A percentile compares a stretch with the other conserved stretches of the same genome.
Conservation (phyloP, 2,113 vertebrate species). For the Coryphaenoides rupestris region DNA sequence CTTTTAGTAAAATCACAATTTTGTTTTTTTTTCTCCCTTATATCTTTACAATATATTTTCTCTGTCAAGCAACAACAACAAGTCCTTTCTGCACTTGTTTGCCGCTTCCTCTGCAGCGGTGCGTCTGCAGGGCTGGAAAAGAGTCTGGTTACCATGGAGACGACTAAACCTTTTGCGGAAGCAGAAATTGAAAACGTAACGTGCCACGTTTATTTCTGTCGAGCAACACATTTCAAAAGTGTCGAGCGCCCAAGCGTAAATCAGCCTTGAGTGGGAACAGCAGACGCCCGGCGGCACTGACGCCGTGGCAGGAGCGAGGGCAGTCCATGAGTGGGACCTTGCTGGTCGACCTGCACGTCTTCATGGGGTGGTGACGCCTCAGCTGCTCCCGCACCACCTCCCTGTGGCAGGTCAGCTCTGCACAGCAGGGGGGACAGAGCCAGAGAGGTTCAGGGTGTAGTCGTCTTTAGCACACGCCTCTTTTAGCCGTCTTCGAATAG, state of each 20-base stretch:
- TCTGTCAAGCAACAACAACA: slow-evolving; percentile 65
- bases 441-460: background rate
- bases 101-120: slow-evolving; percentile 43
- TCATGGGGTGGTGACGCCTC: slow-evolving; percentile 82
- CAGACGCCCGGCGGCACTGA: slow-evolving; percentile 73
- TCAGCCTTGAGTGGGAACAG: slow-evolving; percentile 80
- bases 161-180: too few species aligned
- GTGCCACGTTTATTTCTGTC: too few species aligned
- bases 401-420: slow-evolving; percentile 85
- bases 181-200: too few species aligned
- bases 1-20: slow-evolving; percentile 98
- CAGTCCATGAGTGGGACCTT: slow-evolving; percentile 86
- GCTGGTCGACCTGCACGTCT: slow-evolving; percentile 78
- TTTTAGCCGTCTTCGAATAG: too few species aligned
- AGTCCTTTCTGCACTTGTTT: slow-evolving; percentile 62
- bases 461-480: too few species aligned
- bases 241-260: slow-evolving; percentile 40
- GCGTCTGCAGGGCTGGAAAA: slow-evolving; percentile 28
- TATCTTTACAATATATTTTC: slow-evolving; percentile 99
- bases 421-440: background rate
- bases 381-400: slow-evolving; percentile 86
- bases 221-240: too few species aligned
- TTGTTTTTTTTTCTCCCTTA: slow-evolving; percentile 85
- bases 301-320: slow-evolving; percentile 71
- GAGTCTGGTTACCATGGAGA: too few species aligned